Evolutionary conservation across 2,113 vertebrate species (phyloP).

Genomic region (Petaurus breviceps): DNA sequence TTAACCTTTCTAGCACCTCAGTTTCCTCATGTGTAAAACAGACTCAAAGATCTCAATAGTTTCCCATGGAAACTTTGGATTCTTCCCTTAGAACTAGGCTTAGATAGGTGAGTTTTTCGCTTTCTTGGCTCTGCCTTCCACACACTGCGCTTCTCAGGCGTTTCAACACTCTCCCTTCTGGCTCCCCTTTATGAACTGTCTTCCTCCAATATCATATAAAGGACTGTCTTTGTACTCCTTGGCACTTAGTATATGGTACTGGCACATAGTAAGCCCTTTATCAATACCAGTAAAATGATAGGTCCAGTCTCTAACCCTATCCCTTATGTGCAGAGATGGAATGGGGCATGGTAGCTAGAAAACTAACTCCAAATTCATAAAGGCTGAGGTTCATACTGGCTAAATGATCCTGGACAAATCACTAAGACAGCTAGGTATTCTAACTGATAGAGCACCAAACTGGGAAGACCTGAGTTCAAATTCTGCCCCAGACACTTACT

Average conservation of each 20-base stretch:
- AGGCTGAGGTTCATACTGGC: too few relatives aligned
- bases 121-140: background rate
- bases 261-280: background rate
- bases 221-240: background rate
- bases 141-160: background rate
- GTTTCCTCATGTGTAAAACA: background rate
- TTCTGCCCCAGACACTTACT: background rate
- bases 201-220: background rate
- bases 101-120: background rate
- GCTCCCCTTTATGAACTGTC: background rate
- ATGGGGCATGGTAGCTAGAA: background rate
- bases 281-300: background rate
- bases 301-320: background rate
- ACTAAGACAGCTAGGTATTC: background rate
- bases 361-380: too few relatives aligned
- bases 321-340: background rate
- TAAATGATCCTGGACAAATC: background rate
- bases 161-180: background rate
- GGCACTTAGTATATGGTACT: background rate
- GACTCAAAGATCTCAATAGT: background rate
- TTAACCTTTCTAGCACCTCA: background rate
- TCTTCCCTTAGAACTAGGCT: background rate
- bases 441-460: background rate
- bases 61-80: background rate
- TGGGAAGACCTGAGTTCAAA: background rate